Evolutionary conservation across 2,888 invertebrate species (phyloP), one percentile per base, ranked within the genome.

Genomic region (Epiblema foenella): DNA sequence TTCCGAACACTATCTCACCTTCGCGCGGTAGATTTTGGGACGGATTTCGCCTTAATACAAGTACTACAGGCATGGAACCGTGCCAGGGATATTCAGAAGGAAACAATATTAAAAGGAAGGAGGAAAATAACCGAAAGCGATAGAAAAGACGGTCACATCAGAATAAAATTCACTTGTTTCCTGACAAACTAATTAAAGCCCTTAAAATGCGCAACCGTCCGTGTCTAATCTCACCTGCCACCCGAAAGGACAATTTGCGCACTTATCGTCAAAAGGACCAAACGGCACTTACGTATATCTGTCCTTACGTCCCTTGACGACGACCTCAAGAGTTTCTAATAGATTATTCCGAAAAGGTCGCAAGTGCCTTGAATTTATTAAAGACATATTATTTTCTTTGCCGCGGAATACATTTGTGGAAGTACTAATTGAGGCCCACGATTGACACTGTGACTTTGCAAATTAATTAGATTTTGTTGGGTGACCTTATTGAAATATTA

Each of bases 161-260:
- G 18, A 69, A 66, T 69, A 67, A 62, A 52, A 63, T 69, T 60
- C 73, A 73, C 69, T 62, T 73, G 57, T 69, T 73, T 67, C 67
- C 62, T 68, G 66, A 70, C 56, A 67, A 72, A 74, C 75, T 76
- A 76, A 76, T 74, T 73, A 70, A 72, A 73, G 59, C 71, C 73
- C 60, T 71, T 71, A 71, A 71, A 69, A 66, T 42, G 71, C 62
- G 42, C 71, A 71, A 71, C 71, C 66, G 71, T 51, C 67, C 71
- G 62, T 62, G 62, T 49, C 67, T 71, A 71, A 71, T 71, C 67
- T 49, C 51, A 71, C 71, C 71, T 66, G 66, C 71, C 71, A 49
- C 67, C 62, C 24, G 67, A 71, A 71, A 71, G 71, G 71, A 71
- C 71, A 71, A 71, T 57, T 67, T 51, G 15, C 24, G 17, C 0